Base-by-base conservation (phyloP, 2,888 invertebrate genomes). In the Chloromyia formosa region DNA sequence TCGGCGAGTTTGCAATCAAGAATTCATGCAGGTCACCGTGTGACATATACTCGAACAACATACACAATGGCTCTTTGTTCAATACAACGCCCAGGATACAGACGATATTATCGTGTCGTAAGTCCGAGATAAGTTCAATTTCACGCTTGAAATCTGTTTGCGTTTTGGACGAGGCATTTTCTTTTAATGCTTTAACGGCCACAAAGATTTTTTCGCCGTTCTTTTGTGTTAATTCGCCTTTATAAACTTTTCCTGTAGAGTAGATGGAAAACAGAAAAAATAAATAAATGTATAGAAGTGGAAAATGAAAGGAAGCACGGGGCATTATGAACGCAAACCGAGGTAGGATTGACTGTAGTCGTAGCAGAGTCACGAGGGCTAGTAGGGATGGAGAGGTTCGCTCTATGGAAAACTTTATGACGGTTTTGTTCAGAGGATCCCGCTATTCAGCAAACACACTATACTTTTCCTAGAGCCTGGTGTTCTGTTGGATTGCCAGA, bases 41-140 rank as follows among this genome's bases (percentile, higher is more conserved):
- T 0, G 94, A 93, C 97, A 98, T 98, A 83, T 95, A 97, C 84
- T 99, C 98, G 86, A 98, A 98, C 22, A 99, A 87, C 95, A 98
- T 97, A 82, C 96, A 96, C 84, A 94, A 89, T 0, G 97, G 96
- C 82, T 95, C 93, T 80, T 94, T 94, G 80, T 93, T 93, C 76
- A 95, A 88, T 75, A 95, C 94, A 9, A 97, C 96, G 0, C 97
- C 98, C 75, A 98, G 88, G 79, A 98, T 90, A 84, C 96, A 96
- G 58, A 98, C 95, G 80, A 99, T 96, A 84, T 98, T 97, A 0
- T 95, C 94, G 87, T 98, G 98, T 77, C 94, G 92, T 76, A 98
- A 87, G 84, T 97, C 96, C 0, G 96, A 94, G 88, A 98, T 96
- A 73, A 97, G 87, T 84, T 96, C 96, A 75, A 96, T 96, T 88